phyloP scores from a whole-genome alignment of 2,888 invertebrate genomes.

The Anodontia alba region DNA sequence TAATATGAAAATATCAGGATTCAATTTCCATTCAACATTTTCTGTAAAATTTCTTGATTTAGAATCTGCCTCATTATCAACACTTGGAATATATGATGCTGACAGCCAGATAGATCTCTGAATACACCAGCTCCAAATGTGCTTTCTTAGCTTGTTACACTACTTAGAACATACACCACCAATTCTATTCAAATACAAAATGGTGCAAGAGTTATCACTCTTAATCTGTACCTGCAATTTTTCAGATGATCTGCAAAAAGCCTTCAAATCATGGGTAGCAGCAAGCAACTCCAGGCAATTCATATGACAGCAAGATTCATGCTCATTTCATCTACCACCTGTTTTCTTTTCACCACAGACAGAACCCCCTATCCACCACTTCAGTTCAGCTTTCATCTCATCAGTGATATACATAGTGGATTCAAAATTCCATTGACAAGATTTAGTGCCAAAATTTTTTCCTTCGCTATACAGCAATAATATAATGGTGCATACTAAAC shows the following conservation, averaged over 20 bases:
- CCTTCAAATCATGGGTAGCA: background rate
- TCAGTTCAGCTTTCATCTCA: background rate
- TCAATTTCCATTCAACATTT: slow-evolving; percentile 11
- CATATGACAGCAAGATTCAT: background rate
- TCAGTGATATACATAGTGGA: background rate
- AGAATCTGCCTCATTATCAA: background rate
- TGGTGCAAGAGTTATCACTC: background rate
- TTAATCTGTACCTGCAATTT: background rate
- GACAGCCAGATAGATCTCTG: slow-evolving; percentile 1
- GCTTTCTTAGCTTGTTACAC: background rate
- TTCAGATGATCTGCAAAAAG: background rate
- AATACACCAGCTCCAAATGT: background rate
- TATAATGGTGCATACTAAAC: background rate
- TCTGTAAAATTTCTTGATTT: background rate
- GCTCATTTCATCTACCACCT: background rate
- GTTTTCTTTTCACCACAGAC: background rate
- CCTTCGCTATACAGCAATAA: background rate
- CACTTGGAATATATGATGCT: background rate
- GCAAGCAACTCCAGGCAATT: background rate
- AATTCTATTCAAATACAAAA: background rate
- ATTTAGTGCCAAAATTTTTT: background rate
- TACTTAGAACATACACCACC: background rate
- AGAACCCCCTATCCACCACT: background rate
- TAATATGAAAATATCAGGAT: background rate
- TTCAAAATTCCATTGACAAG: background rate